Evolutionary conservation across 1,140 invertebrate genomes (phyloP).

Genomic region (Ephestia elutella): DNA sequence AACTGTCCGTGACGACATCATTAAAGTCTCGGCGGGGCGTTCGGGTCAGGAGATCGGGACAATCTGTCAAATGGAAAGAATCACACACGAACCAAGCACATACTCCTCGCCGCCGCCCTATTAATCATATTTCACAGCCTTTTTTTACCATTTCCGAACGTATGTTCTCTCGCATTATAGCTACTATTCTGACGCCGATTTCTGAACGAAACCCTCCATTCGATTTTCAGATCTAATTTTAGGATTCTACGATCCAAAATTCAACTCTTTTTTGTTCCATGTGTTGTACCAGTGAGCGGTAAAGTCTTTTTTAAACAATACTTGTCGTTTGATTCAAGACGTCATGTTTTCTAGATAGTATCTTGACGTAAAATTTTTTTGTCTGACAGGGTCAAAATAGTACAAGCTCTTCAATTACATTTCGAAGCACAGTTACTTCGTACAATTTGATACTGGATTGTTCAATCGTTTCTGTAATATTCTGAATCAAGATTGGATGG

Average conservation of each 20-base stretch:
- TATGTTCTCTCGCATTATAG: conserved; percentile 64
- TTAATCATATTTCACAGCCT: conserved; percentile 70
- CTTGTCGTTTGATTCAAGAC: conserved; percentile 66
- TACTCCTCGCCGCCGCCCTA: conserved; percentile 50
- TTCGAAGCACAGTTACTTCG: conserved; percentile 36
- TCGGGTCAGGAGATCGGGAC: conserved; percentile 68
- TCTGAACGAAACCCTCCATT: conserved; percentile 23
- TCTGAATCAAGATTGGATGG: conserved; percentile 15
- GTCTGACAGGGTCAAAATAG: conserved; percentile 61
- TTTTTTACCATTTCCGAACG: conserved; percentile 67
- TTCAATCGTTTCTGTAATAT: conserved; percentile 9
- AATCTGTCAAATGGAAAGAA: conserved; percentile 73
- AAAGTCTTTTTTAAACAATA: conserved; percentile 53
- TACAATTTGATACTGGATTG: conserved; percentile 5
- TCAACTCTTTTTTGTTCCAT: conserved; percentile 18
- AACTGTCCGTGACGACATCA: conserved; percentile 41
- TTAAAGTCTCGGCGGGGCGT: conserved; percentile 61
- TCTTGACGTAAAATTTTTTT: conserved; percentile 67
- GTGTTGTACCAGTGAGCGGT: conserved; percentile 34
- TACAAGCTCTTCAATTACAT: conserved; percentile 63
- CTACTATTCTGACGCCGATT: conserved; percentile 60
- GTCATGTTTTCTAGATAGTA: conserved; percentile 64
- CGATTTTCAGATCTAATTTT: conserved; percentile 15
- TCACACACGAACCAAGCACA: conserved; percentile 58
- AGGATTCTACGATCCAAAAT: conserved; percentile 14